phyloP scores from a whole-genome alignment of 2,797 vertebrate genomes.

The Xerus rutilus region DNA sequence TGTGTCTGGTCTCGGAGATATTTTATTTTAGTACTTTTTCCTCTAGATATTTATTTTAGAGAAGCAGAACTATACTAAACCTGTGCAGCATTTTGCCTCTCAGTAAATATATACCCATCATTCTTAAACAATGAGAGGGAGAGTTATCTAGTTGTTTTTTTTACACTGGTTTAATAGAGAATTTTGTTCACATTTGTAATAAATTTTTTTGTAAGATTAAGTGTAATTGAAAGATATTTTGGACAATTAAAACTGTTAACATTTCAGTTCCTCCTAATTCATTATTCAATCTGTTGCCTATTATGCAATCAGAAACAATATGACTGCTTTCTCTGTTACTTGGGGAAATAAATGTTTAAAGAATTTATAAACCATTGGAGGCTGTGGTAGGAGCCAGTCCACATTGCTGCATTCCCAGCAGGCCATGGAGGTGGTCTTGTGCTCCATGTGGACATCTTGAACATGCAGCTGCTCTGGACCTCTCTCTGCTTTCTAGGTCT shows the following conservation, averaged over 20 bases:
- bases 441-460: not conserved
- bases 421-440: not conserved
- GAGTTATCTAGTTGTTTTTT: slow-evolving; percentile 13
- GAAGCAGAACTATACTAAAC: not conserved
- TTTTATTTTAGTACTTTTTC: slow-evolving; percentile 31
- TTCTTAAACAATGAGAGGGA: not conserved
- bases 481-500: not conserved
- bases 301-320: slow-evolving; percentile 35
- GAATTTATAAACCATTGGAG: not conserved
- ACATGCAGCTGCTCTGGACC: not conserved
- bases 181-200: slow-evolving; percentile 38
- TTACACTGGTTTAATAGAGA: not conserved
- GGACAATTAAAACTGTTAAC: slow-evolving; percentile 50
- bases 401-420: not conserved
- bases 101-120: slow-evolving; percentile 8
- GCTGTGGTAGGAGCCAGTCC: not conserved
- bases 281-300: not conserved
- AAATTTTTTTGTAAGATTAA: slow-evolving; percentile 56
- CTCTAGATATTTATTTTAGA: not conserved
- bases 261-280: slow-evolving; percentile 35
- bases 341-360: slow-evolving; percentile 35
- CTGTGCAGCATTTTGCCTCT: not conserved
- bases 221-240: slow-evolving; percentile 60
- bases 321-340: not conserved
- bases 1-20: not conserved